Evolutionary conservation across 2,113 vertebrate species (phyloP), one percentile per base, ranked within the genome.

Genomic region (Sturnira hondurensis): DNA sequence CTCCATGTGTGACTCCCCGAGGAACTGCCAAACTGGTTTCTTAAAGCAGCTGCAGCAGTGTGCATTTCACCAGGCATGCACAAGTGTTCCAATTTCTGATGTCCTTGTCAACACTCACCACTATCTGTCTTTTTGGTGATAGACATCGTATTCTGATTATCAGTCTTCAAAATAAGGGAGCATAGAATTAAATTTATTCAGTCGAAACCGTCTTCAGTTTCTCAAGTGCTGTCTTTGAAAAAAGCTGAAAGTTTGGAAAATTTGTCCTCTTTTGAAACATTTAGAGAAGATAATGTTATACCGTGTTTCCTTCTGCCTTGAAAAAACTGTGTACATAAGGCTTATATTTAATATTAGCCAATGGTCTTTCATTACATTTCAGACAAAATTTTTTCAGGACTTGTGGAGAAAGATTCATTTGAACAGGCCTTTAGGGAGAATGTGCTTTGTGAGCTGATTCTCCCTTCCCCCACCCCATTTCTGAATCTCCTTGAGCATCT

Each of bases 111-210:
- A 68, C 38, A 36, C 20, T 85, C 58, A 26, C 28, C 31, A 77
- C 77, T 45, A 65, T 58, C 70, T 65, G 28, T 43, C 26, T 85
- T 65, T 84, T 80, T 73, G 12, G 47, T 68, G 70, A 45, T 33
- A 71, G 61, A 10, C 17, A 43, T 81, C 7, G 28, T 82, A 50
- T 76, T 91, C n/a, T 86, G 85, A 80, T 89, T 54, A 92, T 94
- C 8, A 50, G 16, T 61, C 38, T 41, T 94, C 31, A 93, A 76
- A 90, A 90, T 95, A 90, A 97, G 13, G 16, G 41, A 77, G 67
- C 12, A 84, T 22, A 84, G 68, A 67, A 88, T 70, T 95, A 76
- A 86, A 65, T 71, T 33, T 93, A 93, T 68, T 91, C 36, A 43
- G 0, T 78, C 70, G 28, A 71, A 92, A 78, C 50, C 26, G 24